Evolutionary conservation across 2,797 vertebrate genomes (phyloP).

Genomic region (Mormyrops attenuatus): DNA sequence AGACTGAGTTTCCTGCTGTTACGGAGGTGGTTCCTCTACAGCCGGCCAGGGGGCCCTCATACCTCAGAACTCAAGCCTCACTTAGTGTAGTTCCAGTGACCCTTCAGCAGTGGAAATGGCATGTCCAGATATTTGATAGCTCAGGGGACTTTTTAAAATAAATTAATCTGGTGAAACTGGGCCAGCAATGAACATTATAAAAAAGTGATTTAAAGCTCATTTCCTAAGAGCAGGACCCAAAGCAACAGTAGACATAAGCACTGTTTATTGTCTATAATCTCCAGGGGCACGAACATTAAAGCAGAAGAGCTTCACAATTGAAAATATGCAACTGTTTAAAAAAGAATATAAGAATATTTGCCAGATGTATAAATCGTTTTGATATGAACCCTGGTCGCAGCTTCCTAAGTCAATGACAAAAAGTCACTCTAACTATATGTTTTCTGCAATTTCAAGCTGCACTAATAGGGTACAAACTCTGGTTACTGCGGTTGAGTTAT

Average conservation of each 20-base stretch:
- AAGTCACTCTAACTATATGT: background rate
- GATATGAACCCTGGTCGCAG: background rate
- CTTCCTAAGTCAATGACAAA: background rate
- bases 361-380: background rate
- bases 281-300: background rate
- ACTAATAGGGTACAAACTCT: slow-evolving; percentile 11
- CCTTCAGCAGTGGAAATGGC: background rate
- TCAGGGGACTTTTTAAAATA: background rate
- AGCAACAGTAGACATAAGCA: background rate
- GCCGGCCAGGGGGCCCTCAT: background rate
- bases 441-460: background rate
- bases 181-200: background rate
- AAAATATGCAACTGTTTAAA: background rate
- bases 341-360: background rate
- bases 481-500: slow-evolving; percentile 5
- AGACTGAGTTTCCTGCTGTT: background rate
- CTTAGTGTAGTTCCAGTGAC: background rate
- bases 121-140: background rate
- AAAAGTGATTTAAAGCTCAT: background rate
- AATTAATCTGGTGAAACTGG: background rate
- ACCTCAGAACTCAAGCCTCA: background rate
- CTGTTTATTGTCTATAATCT: background rate
- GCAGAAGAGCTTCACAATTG: background rate
- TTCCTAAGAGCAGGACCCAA: background rate
- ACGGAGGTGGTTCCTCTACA: background rate